Evolutionary conservation across 2,888 invertebrate genomes (phyloP), one percentile per base, ranked within the genome.

Genomic region (Eristalinus sepulchralis): DNA sequence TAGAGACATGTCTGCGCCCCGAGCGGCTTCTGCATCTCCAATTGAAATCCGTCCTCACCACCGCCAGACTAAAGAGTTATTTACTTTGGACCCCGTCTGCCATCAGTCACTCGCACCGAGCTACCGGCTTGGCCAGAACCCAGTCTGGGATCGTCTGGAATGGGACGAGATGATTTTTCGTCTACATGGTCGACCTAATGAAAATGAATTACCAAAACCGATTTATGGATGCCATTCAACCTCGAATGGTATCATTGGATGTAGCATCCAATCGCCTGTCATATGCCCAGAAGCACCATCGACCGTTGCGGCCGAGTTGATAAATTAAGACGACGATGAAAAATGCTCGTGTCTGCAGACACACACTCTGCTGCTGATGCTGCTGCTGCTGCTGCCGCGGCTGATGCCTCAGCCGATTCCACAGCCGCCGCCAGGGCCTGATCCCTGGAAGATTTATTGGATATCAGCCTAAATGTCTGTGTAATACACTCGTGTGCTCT

Each of bases 161-260:
- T n/a, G 11, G 2, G 39, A 11, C 11, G 66, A 66, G 63, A 77
- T 27, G 77, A 82, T 72, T 73, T 72, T 85, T 85, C 82, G 77
- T 72, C 39, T 55, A 47, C 39, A n/a, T 22, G 22, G 20, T n/a
- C 57, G 24, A 73, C 78, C 83, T 86, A 86, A 86, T 86, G 83
- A 86, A 86, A 86, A 86, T 86, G 83, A 83, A 86, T 86, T 83
- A 75, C 78, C 83, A 78, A 83, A 86, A 79, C 71, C 64, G 86
- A 86, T 86, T 86, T 86, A 86, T 83, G 75, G 83, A 78, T 75
- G 71, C 70, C 79, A 86, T 86, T 86, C 83, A 83, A 83, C 83
- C 67, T 75, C 70, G 47, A 83, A 86, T 83, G 78, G 86, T 86
- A 86, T 86, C 79, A 86, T 86, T 78, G 78, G 77, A 70, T 77